Conservation (phyloP, 1,140 invertebrate species). For the Hypsibius dujardini region DNA sequence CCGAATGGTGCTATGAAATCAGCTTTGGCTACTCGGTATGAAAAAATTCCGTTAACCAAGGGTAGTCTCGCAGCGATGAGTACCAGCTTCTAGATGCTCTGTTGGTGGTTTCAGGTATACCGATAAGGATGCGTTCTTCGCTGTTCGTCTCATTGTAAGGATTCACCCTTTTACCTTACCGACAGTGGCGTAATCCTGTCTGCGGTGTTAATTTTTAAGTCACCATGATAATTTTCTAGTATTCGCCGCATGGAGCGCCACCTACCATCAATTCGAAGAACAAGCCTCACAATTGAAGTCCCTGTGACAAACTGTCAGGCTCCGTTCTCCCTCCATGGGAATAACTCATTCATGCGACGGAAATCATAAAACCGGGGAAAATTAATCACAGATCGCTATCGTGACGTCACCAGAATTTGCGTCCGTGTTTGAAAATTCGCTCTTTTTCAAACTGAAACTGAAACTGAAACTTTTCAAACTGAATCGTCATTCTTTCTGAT, state of each 20-base stretch:
- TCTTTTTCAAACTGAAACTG: too few relatives aligned
- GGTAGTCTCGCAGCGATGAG: too few relatives aligned
- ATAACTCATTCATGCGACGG: neutral
- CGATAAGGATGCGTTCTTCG: slow-evolving; percentile 29
- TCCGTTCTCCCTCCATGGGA: neutral
- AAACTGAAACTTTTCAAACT: too few relatives aligned
- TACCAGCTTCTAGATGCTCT: too few relatives aligned
- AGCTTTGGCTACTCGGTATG: slow-evolving; percentile 25
- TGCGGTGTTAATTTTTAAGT: neutral
- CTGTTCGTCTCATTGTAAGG: slow-evolving; percentile 29
- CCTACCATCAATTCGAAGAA: slow-evolving; percentile 8
- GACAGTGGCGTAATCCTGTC: too few relatives aligned
- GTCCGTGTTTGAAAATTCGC: too few relatives aligned
- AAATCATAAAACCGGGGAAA: too few relatives aligned
- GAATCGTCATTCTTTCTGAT: too few relatives aligned
- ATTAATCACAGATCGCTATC: too few relatives aligned
- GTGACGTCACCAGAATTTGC: too few relatives aligned
- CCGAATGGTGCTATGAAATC: slow-evolving; percentile 28
- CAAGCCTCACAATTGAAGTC: neutral
- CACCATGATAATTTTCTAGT: neutral
- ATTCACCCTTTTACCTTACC: neutral
- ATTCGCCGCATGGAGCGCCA: slow-evolving; percentile 12
- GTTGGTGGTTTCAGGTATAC: neutral
- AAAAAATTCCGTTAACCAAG: too few relatives aligned
- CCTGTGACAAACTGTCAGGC: too few relatives aligned